phyloP scores from a whole-genome alignment of 2,113 vertebrate species.

The Trochalopteron elliotii region DNA sequence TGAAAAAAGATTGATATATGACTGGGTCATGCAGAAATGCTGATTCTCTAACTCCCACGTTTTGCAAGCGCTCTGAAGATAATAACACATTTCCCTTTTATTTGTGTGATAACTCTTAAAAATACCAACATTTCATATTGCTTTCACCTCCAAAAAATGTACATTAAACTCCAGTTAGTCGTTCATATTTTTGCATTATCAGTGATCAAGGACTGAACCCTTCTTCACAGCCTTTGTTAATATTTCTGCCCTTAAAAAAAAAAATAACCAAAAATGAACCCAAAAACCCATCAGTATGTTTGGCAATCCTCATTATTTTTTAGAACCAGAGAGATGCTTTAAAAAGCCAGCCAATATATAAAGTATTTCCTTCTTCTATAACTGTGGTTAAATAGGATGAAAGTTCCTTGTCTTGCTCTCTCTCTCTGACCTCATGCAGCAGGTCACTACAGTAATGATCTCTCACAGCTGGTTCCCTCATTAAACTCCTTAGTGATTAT shows the following conservation, averaged over 20 bases:
- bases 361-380: not conserved
- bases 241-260: not conserved
- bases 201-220: not conserved
- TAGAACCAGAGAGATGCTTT: not conserved
- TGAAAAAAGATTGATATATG: not conserved
- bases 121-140: not conserved
- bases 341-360: not conserved
- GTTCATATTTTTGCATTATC: not conserved
- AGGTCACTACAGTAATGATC: slow-evolving; percentile 48
- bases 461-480: slow-evolving; percentile 33
- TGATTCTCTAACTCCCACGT: not conserved
- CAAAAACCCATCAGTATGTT: rapidly evolving
- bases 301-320: not conserved
- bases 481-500: slow-evolving; percentile 24
- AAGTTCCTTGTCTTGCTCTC: slow-evolving; percentile 7
- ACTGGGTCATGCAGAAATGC: not conserved
- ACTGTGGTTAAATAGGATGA: not conserved
- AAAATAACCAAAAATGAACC: not conserved
- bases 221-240: not conserved
- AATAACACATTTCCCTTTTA: rapidly evolving
- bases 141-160: not conserved
- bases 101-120: not conserved
- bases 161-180: not conserved
- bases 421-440: slow-evolving; percentile 10
- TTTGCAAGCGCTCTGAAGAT: not conserved